phyloP scores from a whole-genome alignment of 2,888 invertebrate species.

The Drosophila atroscutellata region DNA sequence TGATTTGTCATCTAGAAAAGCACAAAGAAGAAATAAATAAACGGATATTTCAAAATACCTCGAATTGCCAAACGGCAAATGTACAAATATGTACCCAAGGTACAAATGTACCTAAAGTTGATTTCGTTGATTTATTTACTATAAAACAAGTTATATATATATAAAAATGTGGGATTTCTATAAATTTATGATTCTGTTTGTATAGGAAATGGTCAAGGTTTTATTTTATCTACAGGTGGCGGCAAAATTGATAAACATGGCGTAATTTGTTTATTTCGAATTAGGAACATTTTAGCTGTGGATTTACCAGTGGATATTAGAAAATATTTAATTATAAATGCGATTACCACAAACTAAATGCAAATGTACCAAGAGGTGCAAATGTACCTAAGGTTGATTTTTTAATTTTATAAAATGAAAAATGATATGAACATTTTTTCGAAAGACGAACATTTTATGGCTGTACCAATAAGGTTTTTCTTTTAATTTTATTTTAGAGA shows the following conservation, averaged over 20 bases:
- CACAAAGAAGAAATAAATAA: not conserved
- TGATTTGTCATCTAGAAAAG: conserved; percentile 88
- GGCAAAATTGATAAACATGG: not conserved
- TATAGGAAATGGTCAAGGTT: not conserved
- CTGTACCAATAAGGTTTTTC: not conserved
- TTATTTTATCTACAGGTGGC: not conserved
- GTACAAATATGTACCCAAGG: not conserved
- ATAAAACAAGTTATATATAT: not conserved
- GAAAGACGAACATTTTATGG: not conserved
- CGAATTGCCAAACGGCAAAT: not conserved
- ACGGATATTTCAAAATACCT: not conserved
- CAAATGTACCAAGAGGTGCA: not conserved
- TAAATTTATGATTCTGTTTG: not conserved
- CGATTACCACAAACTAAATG: not conserved
- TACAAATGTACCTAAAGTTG: not conserved
- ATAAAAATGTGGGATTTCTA: not conserved
- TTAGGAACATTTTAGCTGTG: not conserved
- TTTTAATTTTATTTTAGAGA: not conserved
- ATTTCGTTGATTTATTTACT: not conserved
- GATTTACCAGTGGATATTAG: not conserved
- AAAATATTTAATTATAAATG: not conserved
- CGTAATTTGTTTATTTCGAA: not conserved
- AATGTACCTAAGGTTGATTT: not conserved
- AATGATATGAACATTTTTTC: not conserved
- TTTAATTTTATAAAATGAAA: not conserved